Evolutionary conservation across 2,888 invertebrate genomes (phyloP).

Genomic region (Eudasyphora cyanicolor): DNA sequence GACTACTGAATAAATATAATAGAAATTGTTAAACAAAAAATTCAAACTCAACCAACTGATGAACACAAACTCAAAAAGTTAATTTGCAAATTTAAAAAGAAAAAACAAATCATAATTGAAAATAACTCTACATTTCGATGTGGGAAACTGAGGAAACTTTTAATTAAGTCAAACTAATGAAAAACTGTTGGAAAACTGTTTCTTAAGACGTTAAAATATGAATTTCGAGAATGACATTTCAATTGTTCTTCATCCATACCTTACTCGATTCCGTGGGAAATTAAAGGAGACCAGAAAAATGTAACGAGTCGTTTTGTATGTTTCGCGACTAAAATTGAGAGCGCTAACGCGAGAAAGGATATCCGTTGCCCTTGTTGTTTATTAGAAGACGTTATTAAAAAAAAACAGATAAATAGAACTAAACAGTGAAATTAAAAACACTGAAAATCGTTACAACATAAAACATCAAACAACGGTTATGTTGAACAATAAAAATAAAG

Average conservation of each 20-base stretch:
- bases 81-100: background rate
- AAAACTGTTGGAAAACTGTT: background rate
- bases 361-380: conserved; percentile 63
- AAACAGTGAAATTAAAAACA: conserved; percentile 11
- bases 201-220: background rate
- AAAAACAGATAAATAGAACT: conserved; percentile 19
- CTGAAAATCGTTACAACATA: conserved; percentile 54
- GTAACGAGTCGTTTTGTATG: background rate
- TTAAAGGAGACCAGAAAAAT: background rate
- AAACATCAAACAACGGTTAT: conserved; percentile 54
- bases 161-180: background rate
- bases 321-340: background rate
- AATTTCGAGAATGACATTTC: background rate
- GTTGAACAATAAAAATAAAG: conserved; percentile 11
- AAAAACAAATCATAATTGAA: conserved; percentile 1
- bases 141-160: background rate
- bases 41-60: background rate
- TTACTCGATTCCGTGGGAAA: background rate
- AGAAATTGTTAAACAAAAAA: conserved; percentile 1
- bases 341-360: background rate
- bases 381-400: conserved; percentile 50
- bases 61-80: background rate
- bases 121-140: background rate
- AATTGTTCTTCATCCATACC: background rate
- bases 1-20: background rate